Conservation (phyloP, 2,888 invertebrate genomes). For the Tenthredo livida region DNA sequence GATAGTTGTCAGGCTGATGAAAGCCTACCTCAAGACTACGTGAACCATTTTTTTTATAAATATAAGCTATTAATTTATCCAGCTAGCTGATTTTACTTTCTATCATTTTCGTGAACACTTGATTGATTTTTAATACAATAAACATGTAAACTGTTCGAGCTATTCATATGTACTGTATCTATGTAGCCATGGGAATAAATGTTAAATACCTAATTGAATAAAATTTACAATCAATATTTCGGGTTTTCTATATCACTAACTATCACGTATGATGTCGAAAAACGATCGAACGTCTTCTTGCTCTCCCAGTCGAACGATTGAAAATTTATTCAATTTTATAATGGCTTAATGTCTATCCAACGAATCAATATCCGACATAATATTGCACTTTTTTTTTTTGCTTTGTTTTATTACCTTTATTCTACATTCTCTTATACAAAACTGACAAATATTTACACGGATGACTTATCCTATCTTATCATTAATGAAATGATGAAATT, state of each 20-base stretch:
- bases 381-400: neutral
- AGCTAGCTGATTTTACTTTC: neutral
- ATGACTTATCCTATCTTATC: slow-evolving; percentile 28
- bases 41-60: neutral
- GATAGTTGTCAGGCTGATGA: neutral
- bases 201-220: neutral
- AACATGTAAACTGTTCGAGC: neutral
- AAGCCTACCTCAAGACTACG: neutral
- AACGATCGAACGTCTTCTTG: neutral
- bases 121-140: neutral
- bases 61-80: neutral
- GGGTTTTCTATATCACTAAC: neutral
- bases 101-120: neutral
- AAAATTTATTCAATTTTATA: neutral
- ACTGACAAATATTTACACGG: slow-evolving; percentile 31
- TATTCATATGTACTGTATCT: neutral
- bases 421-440: slow-evolving; percentile 26
- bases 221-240: neutral
- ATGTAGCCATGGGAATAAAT: neutral
- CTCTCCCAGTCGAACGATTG: neutral
- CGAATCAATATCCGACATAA: neutral
- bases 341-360: neutral
- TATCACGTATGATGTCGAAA: neutral
- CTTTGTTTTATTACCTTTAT: neutral
- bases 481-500: neutral